phyloP scores from a whole-genome alignment of 2,888 invertebrate genomes.

The Brachyptera putata region DNA sequence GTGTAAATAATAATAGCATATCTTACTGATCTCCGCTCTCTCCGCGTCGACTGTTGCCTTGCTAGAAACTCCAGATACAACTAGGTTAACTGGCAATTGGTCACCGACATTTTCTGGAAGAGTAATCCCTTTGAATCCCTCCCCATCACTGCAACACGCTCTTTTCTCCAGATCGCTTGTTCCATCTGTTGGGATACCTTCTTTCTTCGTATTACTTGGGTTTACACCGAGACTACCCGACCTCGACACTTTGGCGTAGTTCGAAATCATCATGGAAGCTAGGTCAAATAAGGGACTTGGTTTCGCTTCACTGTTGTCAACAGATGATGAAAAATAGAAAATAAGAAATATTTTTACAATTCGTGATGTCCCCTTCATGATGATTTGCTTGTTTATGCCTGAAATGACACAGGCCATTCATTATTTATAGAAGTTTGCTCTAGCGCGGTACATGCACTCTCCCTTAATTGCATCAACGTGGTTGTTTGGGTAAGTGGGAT shows the following conservation, averaged over 20 bases:
- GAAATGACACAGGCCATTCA: too few relatives aligned
- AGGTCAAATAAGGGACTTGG: neutral
- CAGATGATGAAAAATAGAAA: neutral
- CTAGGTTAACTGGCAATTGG: neutral
- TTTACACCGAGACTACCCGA: too few relatives aligned
- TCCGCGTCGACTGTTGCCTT: too few relatives aligned
- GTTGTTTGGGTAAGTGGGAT: too few relatives aligned
- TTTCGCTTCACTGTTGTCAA: constrained; percentile 4
- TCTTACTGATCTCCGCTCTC: too few relatives aligned
- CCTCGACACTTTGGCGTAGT: constrained; percentile 1
- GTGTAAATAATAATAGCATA: too few relatives aligned
- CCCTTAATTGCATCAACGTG: too few relatives aligned
- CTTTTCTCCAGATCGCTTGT: too few relatives aligned
- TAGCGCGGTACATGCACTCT: too few relatives aligned
- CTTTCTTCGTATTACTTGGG: too few relatives aligned
- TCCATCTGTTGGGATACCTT: too few relatives aligned
- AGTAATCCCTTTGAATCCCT: neutral
- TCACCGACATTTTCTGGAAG: neutral
- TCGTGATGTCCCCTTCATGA: neutral
- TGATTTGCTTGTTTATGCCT: neutral
- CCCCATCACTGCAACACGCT: neutral
- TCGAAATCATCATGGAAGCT: neutral
- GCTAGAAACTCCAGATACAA: too few relatives aligned
- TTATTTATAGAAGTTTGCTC: neutral
- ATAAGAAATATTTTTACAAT: neutral